Base-by-base conservation (phyloP, 2,797 vertebrate species). In the Gila robusta region DNA sequence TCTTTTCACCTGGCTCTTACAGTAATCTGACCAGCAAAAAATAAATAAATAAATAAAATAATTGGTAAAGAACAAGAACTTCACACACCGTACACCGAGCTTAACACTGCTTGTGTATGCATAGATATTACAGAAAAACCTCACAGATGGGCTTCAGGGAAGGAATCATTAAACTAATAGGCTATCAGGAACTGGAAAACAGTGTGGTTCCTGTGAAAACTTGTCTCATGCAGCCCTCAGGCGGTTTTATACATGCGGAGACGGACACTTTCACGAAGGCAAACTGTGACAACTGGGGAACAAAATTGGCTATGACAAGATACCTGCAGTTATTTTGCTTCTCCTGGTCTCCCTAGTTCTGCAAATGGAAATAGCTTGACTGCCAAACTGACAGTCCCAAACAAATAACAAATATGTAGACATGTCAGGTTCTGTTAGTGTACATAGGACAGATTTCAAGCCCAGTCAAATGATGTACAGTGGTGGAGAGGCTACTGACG, bases 131-230 rank as follows among this genome's bases (percentile, higher is more conserved):
- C 10, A 66, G 10, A 35, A 56, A 71, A 82, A 41, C 16, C 28
- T n/a, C 12, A 56, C 47, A 70, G 19, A 44, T 56, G 5, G 47
- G 19, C 35, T 78, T 47, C 7, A n/a, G 28, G 52, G 21, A 56
- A 79, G 67, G 28, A 79, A 49, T 79, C 41, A 47, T 79, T 85
- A 72, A 71, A 85, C 77, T 26, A 21, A 37, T 14, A 47, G 44
- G 44, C 16, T 49, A 79, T n/a, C 26, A 16, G 8, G 35, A 59
- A 73, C 21, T 62, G 26, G 12, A 37, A 80, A 80, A 62, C 77
- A 52, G 26, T 49, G 39, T 52, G 69, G 2, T 16, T 85, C 2
- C 41, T 23, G 52, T 37, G n/a, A 80, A 73, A 86, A 11, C 39
- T 26, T 16, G 37, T 81, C 56, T 66, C 56, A 62, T 54, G 70